Evolutionary conservation across 2,888 invertebrate species (phyloP).

Genomic region (Drosophila formosana): DNA sequence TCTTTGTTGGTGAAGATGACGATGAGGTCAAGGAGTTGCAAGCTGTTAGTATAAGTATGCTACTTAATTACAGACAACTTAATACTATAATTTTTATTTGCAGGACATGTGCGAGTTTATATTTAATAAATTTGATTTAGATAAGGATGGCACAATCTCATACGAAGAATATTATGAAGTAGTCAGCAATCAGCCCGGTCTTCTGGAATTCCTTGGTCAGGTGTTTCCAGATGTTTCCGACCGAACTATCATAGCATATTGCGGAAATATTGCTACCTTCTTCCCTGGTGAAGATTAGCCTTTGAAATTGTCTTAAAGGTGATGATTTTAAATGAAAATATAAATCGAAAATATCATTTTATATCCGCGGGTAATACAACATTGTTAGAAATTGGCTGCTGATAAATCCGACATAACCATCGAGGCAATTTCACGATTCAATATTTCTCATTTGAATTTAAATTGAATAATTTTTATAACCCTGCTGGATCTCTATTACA

Average conservation of each 20-base stretch:
- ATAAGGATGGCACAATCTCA: conserved; percentile 90
- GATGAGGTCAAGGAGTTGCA: conserved; percentile 90
- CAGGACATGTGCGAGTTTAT: conserved; percentile 91
- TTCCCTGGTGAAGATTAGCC: conserved; percentile 36
- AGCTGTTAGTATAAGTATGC: conserved; percentile 56
- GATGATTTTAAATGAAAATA: not conserved
- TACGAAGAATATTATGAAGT: conserved; percentile 86
- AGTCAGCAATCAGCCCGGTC: conserved; percentile 88
- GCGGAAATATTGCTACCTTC: conserved; percentile 68
- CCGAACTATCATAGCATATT: conserved; percentile 81
- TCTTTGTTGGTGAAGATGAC: conserved; percentile 87
- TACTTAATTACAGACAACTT: not conserved
- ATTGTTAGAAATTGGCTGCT: not conserved
- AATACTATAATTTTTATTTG: not conserved
- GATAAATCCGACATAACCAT: not conserved
- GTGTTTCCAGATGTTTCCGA: conserved; percentile 88
- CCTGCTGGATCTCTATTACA: not conserved
- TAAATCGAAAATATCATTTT: not conserved
- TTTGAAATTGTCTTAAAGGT: not conserved
- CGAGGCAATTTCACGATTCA: not conserved
- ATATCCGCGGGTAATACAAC: not conserved
- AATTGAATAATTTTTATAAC: not conserved
- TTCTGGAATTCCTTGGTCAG: conserved; percentile 90
- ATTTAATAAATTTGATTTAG: conserved; percentile 90
- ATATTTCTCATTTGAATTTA: not conserved